Base-by-base conservation (phyloP, 2,888 invertebrate species). In the Acleris emargana region DNA sequence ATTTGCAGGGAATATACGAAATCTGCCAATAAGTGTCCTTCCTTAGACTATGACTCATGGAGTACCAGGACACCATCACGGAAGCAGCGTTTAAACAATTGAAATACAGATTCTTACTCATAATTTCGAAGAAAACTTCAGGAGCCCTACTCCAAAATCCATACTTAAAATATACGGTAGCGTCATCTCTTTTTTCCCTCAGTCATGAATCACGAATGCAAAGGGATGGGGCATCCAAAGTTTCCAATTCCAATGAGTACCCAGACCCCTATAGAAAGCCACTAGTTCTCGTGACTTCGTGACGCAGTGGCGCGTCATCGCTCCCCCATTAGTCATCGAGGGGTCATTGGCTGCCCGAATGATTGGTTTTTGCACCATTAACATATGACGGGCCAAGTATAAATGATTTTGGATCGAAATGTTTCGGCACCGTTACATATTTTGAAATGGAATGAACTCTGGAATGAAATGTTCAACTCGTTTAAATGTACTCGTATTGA, bases 311-410 rank as follows among this genome's bases (percentile, higher is more conserved):
- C 13, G 13, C 59, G 66, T 66, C 66, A 66, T 42, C 57, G 38
- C 5, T 9, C 32, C 49, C 28, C 51, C 63, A 64, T 64, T 64
- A 58, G 45, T 66, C 64, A 66, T 17, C 22, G 32, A 16, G 42
- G 49, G 64, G 59, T 64, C 59, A 54, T 54, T 64, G 64, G 25
- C 58, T 64, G 52, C 43, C 38, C 17, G 49, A 58, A 43, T 49
- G 45, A 20, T 13, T 18, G 18, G 25, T 50, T 57, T 63, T 63
- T 58, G 58, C 55, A 55, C 52, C 58, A 55, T 57, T 32, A 51
- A 25, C 22, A 45, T n/a, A 16, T 16, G 18, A 42, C 25, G 57
- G 43, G 57, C 49, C 7, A 13, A 18, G 58, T 18, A 13, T 28
- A 18, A 32, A 25, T 52, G 57, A 45, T 58, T 42, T 51, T 52